Conservation (phyloP, 2,888 invertebrate species). For the Selenia dentaria region DNA sequence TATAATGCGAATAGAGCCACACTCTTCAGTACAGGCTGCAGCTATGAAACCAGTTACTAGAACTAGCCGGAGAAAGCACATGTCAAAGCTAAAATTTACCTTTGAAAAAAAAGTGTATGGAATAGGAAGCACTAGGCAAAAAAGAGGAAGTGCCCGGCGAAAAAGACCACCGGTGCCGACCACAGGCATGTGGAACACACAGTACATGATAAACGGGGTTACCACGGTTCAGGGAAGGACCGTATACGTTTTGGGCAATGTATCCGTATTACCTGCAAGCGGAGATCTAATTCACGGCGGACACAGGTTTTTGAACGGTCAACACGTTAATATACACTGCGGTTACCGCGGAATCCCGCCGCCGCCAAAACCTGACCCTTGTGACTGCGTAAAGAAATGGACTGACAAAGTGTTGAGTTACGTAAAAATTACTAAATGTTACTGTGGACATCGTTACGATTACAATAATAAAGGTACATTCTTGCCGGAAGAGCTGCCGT, state of each 20-base stretch:
- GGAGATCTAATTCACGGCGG: constrained; percentile 74
- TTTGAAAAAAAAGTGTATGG: constrained; percentile 62
- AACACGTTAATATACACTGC: constrained; percentile 58
- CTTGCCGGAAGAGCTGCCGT: constrained; percentile 59
- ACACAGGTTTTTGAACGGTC: constrained; percentile 42
- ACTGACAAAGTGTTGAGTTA: constrained; percentile 55
- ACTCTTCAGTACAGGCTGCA: constrained; percentile 38
- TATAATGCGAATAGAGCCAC: constrained; percentile 45
- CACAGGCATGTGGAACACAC: constrained; percentile 57
- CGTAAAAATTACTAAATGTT: constrained; percentile 60
- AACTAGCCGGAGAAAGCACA: constrained; percentile 37
- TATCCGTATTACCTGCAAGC: constrained; percentile 52
- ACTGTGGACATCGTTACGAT: constrained; percentile 66
- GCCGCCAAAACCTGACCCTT: constrained; percentile 48
- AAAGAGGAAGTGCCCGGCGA: constrained; percentile 33
- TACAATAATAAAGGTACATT: constrained; percentile 63
- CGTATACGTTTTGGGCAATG: constrained; percentile 55
- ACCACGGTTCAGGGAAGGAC: constrained; percentile 52
- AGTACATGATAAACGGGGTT: constrained; percentile 65
- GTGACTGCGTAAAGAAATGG: constrained; percentile 67
- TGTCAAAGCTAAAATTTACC: constrained; percentile 45
- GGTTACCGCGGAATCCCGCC: constrained; percentile 56
- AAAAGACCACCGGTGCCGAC: constrained; percentile 54
- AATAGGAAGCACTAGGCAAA: constrained; percentile 35
- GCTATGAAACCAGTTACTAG: constrained; percentile 42